Conservation (phyloP, 1,140 invertebrate genomes). For the Glossosoma conforme region DNA sequence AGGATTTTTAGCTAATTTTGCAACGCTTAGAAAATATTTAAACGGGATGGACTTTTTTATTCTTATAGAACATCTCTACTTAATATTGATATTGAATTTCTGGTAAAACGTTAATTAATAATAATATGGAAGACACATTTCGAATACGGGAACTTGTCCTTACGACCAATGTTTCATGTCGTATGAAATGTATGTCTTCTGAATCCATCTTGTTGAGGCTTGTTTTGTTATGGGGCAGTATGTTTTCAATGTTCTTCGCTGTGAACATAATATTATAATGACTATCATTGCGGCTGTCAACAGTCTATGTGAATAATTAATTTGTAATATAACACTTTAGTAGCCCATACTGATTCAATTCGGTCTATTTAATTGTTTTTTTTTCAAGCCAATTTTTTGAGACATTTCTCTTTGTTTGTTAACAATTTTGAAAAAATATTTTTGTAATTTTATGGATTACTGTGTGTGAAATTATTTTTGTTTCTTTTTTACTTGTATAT, state of each 20-base stretch:
- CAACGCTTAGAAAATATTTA: slow-evolving; percentile 1
- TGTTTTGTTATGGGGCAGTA: slow-evolving; percentile 4
- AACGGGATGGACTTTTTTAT: too few relatives aligned
- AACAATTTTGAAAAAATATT: background rate
- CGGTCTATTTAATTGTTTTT: too few relatives aligned
- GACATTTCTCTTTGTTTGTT: too few relatives aligned
- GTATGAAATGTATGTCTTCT: background rate
- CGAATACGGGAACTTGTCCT: too few relatives aligned
- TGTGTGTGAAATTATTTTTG: background rate
- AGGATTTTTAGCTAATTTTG: background rate
- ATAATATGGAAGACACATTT: too few relatives aligned
- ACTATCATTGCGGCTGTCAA: slow-evolving; percentile 12
- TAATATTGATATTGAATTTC: too few relatives aligned
- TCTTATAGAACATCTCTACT: too few relatives aligned
- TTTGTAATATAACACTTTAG: background rate
- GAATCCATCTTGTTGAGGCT: slow-evolving; percentile 7
- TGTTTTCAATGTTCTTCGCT: background rate
- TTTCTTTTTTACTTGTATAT: too few relatives aligned
- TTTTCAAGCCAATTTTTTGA: too few relatives aligned
- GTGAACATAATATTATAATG: slow-evolving; percentile 7
- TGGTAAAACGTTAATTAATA: too few relatives aligned
- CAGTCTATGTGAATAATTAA: slow-evolving; percentile 19
- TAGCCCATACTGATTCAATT: too few relatives aligned
- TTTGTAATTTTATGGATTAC: background rate
- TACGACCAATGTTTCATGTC: too few relatives aligned